Percentiles rank a stretch among this genome's conserved stretches.
phyloP scores from a whole-genome alignment of 2,797 vertebrate genomes.

The Gadopsis marmoratus region DNA sequence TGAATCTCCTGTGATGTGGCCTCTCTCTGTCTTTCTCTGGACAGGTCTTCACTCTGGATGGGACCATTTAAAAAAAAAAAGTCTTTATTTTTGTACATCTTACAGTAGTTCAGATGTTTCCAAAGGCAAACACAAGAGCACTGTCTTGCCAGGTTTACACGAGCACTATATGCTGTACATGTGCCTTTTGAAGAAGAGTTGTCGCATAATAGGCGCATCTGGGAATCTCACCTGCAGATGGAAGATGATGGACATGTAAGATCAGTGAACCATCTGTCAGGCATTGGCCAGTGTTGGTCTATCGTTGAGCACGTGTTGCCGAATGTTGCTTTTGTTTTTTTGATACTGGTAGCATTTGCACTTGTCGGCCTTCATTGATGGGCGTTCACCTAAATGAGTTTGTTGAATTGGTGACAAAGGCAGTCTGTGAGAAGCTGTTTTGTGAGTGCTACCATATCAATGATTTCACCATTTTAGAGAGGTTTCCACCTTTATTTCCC shows the following conservation, averaged over 20 bases:
- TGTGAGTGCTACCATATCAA: neutral
- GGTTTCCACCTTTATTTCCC: neutral
- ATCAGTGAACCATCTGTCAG: neutral
- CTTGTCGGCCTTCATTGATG: neutral
- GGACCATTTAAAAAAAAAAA: too few relatives aligned
- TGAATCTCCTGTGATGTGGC: neutral
- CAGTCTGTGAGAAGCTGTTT: neutral
- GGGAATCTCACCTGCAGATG: neutral
- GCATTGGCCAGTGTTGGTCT: too few relatives aligned
- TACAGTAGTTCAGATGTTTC: neutral
- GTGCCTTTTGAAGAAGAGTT: neutral
- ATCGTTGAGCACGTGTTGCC: neutral
- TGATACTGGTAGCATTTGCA: neutral
- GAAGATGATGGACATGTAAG: neutral
- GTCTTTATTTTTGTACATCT: neutral
- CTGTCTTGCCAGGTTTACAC: too few relatives aligned
- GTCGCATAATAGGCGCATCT: neutral
- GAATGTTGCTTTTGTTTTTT: neutral
- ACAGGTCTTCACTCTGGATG: neutral
- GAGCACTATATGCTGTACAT: neutral
- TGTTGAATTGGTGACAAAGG: neutral
- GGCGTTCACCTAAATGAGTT: neutral
- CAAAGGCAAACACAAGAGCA: neutral
- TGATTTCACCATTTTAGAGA: conserved; percentile 12
- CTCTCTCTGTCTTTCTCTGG: neutral